Evolutionary conservation across 2,797 vertebrate genomes (phyloP).

Genomic region (Holocentrus rufus): DNA sequence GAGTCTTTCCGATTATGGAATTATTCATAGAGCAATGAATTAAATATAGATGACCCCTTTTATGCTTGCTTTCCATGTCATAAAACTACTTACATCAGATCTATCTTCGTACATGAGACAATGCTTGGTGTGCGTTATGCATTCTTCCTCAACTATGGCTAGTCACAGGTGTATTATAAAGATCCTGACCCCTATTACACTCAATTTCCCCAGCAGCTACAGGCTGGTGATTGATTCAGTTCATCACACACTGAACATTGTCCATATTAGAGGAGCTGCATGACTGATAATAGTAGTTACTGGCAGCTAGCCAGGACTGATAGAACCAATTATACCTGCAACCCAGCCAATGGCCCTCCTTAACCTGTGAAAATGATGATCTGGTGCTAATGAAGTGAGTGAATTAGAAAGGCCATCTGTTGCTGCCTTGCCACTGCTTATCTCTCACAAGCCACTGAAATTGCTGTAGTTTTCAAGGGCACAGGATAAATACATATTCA

Average conservation of each 20-base stretch:
- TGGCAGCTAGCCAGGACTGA: conserved; percentile 65
- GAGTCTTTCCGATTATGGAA: conserved; percentile 14
- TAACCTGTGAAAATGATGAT: conserved; percentile 77
- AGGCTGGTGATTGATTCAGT: conserved; percentile 68
- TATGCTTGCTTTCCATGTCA: conserved; percentile 1
- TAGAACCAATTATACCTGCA: conserved; percentile 74
- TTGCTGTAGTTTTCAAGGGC: conserved; percentile 61
- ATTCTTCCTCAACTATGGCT: conserved; percentile 23
- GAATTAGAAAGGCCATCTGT: conserved; percentile 77
- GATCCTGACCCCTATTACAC: conserved; percentile 62
- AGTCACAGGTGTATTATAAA: conserved; percentile 63
- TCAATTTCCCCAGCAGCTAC: conserved; percentile 59
- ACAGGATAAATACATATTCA: conserved; percentile 33
- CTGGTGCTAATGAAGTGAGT: conserved; percentile 73
- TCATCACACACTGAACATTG: conserved; percentile 65
- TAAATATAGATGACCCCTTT: conserved; percentile 21
- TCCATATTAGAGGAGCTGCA: conserved; percentile 65
- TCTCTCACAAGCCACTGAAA: conserved; percentile 21
- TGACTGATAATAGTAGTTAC: conserved; percentile 70
- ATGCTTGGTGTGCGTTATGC: conserved; percentile 21
- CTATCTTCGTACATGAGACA: conserved; percentile 34
- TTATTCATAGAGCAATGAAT: conserved; percentile 14
- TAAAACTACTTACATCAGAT: conserved; percentile 17
- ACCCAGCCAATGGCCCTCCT: conserved; percentile 65
- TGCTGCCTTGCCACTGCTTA: conserved; percentile 49